phyloP scores from a whole-genome alignment of 2,113 vertebrate genomes.

The Lathamus discolor region DNA sequence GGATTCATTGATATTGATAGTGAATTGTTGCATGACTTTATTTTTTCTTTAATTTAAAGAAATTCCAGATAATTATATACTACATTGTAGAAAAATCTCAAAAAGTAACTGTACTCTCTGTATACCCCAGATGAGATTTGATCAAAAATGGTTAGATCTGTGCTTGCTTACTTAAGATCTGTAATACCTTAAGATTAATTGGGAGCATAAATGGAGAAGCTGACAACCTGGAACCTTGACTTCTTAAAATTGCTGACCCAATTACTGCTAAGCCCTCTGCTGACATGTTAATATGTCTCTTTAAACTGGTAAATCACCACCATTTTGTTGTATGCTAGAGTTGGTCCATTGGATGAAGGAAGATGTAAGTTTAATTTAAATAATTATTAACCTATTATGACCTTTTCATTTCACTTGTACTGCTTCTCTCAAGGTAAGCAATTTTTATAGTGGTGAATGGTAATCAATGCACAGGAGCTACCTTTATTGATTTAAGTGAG shows the following conservation, averaged over 20 bases:
- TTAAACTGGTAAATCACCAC: conserved; percentile 69
- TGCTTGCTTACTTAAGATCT: conserved; percentile 55
- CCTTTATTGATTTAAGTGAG: conserved; percentile 66
- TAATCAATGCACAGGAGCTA: conserved; percentile 67
- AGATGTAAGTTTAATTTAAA: conserved; percentile 73
- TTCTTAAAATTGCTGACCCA: conserved; percentile 71
- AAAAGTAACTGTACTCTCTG: not conserved
- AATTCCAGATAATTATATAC: not conserved
- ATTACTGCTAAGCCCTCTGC: conserved; percentile 64
- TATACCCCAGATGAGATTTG: not conserved
- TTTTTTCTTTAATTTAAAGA: not conserved
- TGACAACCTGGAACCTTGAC: conserved; percentile 65
- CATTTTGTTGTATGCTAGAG: not conserved
- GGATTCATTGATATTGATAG: not conserved
- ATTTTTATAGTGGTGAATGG: conserved; percentile 68
- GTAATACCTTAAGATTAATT: conserved; percentile 67
- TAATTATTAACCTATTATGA: conserved; percentile 68
- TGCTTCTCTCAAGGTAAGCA: conserved; percentile 65
- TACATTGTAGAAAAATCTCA: not conserved
- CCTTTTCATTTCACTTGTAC: conserved; percentile 64
- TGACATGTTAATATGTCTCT: conserved; percentile 71
- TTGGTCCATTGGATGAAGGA: conserved; percentile 2
- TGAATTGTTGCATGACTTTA: not conserved
- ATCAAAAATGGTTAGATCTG: conserved; percentile 10
- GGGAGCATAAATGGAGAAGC: conserved; percentile 61